These are phyloP conservation scores for Brachionus asplanchnoidis DNA, from an alignment of 1,140 invertebrate genomes.

Conservation along the genomic window DNA sequence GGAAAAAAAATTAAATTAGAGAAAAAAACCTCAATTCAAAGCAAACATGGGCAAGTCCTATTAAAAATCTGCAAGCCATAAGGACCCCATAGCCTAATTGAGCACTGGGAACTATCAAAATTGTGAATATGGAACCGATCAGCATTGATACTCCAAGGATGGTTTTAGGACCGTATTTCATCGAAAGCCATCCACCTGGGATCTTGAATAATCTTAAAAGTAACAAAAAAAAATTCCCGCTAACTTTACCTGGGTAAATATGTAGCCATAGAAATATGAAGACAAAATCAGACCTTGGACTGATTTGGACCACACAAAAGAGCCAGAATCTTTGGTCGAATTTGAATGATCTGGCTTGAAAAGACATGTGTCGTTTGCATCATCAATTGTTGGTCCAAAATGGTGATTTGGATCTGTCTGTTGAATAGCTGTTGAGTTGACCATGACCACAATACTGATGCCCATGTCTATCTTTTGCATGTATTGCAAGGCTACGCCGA, in stretches of 20 bases:
- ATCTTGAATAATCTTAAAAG: background rate
- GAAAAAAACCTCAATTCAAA: background rate
- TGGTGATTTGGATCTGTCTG: background rate
- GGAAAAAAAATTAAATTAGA: background rate
- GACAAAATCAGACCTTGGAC: constrained; percentile 53
- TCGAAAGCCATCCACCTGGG: constrained; percentile 53
- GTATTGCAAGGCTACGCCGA: constrained; percentile 24
- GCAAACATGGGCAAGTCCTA: constrained; percentile 25
- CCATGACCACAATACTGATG: constrained; percentile 20
- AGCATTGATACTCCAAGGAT: constrained; percentile 46
- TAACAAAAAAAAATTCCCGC: background rate
- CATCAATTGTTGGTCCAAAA: background rate
- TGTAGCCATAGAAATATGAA: constrained; percentile 57
- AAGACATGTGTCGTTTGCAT: constrained; percentile 36
- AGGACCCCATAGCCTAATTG: background rate
- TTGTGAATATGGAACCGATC: constrained; percentile 1
- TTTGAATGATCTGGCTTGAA: background rate
- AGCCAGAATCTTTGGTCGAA: constrained; percentile 48
- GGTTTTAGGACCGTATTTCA: constrained; percentile 53
- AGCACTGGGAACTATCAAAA: background rate
- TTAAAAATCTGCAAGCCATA: constrained; percentile 16
- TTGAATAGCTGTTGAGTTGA: constrained; percentile 19
- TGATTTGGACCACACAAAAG: constrained; percentile 53
- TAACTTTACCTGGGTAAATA: constrained; percentile 52
- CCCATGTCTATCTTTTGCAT: constrained; percentile 40